A percentile compares a stretch with the other conserved stretches of the same genome.
Evolutionary conservation across 2,797 vertebrate genomes (phyloP).

Genomic region (Bufotes viridis): DNA sequence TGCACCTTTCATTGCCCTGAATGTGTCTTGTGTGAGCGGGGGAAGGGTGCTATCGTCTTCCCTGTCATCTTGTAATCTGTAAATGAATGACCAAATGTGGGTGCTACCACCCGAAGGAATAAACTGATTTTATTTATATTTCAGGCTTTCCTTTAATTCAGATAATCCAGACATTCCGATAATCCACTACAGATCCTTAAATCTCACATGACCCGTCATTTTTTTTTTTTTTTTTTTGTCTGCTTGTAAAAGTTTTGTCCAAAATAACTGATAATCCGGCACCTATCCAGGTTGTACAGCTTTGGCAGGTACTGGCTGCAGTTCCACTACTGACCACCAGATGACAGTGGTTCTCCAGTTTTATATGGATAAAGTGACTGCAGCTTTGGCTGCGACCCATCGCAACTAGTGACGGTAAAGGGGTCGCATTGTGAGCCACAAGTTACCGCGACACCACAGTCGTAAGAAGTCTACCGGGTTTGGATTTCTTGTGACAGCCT

Average conservation of each 20-base stretch:
- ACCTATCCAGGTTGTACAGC: no score
- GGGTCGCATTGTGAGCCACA: no score
- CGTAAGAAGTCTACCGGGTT: no score
- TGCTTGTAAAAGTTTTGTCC: no score
- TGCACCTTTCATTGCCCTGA: not conserved
- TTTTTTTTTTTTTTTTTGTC: no score
- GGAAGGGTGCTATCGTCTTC: not conserved
- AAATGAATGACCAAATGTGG: not conserved
- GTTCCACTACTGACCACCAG: not conserved
- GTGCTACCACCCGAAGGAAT: not conserved
- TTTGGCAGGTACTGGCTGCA: not conserved
- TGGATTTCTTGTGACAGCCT: no score
- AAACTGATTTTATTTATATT: conserved; percentile 23
- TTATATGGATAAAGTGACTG: not conserved
- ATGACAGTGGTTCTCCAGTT: not conserved
- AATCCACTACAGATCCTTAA: no score
- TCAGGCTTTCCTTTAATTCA: not conserved
- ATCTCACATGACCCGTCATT: no score
- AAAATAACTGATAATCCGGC: no score
- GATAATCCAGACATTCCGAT: not conserved
- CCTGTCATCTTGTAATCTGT: not conserved
- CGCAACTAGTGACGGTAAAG: no score
- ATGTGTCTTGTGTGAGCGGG: not conserved
- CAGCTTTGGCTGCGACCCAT: no score
- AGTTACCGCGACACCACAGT: no score